Conservation (phyloP, 2,797 vertebrate species). For the Dipus sagitta region DNA sequence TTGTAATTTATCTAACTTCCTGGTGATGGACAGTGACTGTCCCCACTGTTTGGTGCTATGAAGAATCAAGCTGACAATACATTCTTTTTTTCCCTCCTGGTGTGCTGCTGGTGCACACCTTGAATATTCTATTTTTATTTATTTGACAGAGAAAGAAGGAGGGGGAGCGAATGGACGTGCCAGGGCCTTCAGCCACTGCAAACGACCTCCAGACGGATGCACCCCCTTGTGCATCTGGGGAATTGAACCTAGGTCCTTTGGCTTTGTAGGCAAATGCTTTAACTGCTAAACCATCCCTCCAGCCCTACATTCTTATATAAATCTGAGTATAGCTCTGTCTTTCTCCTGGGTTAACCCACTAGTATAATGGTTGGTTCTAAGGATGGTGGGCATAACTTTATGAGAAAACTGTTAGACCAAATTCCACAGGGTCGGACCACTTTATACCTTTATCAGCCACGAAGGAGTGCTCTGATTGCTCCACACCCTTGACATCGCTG, state of each 20-base stretch:
- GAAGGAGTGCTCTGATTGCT: not conserved
- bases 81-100: not conserved
- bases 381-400: not conserved
- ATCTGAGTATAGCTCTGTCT: not conserved
- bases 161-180: too few relatives aligned
- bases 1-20: not conserved
- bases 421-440: not conserved
- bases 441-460: not conserved
- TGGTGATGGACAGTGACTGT: not conserved
- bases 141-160: too few relatives aligned
- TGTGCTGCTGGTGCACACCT: too few relatives aligned
- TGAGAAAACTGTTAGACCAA: conserved; percentile 3
- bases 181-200: too few relatives aligned
- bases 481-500: not conserved
- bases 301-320: not conserved
- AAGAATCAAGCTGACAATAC: not conserved
- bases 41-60: not conserved
- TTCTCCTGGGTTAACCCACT: not conserved
- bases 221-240: too few relatives aligned
- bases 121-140: too few relatives aligned
- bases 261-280: too few relatives aligned
- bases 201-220: too few relatives aligned
- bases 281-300: too few relatives aligned
- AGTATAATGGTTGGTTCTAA: not conserved
- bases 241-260: too few relatives aligned